These are phyloP conservation scores for Folsomia manolachei DNA, from an alignment of 2,888 invertebrate genomes.

Conservation along the genomic window DNA sequence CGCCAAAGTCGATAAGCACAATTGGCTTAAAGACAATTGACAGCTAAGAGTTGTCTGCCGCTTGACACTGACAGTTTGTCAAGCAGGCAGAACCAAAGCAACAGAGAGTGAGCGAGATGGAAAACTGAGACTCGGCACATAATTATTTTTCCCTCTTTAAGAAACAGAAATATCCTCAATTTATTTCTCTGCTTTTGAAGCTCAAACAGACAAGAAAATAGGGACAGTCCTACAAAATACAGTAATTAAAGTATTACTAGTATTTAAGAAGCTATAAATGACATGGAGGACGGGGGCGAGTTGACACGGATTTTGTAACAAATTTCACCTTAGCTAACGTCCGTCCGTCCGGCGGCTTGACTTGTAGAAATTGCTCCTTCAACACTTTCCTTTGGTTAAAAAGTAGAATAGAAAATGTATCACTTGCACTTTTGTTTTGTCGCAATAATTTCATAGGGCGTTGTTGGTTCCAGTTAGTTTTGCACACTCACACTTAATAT, in stretches of 20 bases:
- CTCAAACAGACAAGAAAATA: too few species aligned
- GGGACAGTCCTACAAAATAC: too few species aligned
- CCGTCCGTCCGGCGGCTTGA: neutral
- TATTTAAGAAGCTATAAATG: too few species aligned
- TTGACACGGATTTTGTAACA: neutral
- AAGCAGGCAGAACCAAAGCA: neutral
- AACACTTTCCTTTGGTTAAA: constrained; percentile 5
- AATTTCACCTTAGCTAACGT: neutral
- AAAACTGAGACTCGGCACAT: neutral
- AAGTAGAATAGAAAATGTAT: neutral
- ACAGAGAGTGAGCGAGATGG: too few species aligned
- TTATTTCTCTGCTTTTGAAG: too few species aligned
- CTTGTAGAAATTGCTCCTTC: neutral
- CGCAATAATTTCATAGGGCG: neutral
- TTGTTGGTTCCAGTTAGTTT: neutral
- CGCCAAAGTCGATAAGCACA: neutral
- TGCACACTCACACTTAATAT: neutral
- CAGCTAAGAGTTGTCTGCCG: neutral
- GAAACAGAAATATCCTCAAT: too few species aligned
- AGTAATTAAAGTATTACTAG: too few species aligned
- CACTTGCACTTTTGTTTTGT: neutral
- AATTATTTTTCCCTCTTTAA: too few species aligned
- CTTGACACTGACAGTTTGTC: neutral
- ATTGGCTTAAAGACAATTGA: neutral
- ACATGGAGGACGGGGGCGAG: neutral